Conservation (phyloP, 2,797 vertebrate genomes). For the Orestias chungarensis region DNA sequence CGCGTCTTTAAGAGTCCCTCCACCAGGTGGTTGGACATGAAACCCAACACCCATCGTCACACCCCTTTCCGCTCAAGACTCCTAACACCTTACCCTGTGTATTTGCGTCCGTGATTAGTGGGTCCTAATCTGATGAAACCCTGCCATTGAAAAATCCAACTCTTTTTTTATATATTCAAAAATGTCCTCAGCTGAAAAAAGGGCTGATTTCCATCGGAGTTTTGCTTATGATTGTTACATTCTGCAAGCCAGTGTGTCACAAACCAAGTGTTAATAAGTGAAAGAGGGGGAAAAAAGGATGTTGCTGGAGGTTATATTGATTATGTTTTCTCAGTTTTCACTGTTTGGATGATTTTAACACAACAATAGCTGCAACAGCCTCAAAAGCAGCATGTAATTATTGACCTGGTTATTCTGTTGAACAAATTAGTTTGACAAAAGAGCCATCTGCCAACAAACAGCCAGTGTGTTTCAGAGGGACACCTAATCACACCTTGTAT, state of each 20-base stretch:
- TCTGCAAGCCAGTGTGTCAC: conserved; percentile 3
- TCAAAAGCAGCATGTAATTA: conserved; percentile 72
- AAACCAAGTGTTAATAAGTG: conserved; percentile 4
- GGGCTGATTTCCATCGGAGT: neutral
- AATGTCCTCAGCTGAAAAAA: neutral
- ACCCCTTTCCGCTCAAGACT: conserved; percentile 67
- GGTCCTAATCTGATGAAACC: conserved; percentile 60
- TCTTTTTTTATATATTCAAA: neutral
- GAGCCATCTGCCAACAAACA: conserved; percentile 81
- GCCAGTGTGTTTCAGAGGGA: conserved; percentile 53
- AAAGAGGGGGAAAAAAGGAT: neutral
- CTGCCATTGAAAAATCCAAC: fast-evolving
- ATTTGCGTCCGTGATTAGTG: conserved; percentile 56
- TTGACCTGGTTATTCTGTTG: conserved; percentile 78
- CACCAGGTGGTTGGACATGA: conserved; percentile 73
- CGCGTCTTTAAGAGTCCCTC: conserved; percentile 67
- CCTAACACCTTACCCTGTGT: conserved; percentile 64
- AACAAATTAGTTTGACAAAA: conserved; percentile 77
- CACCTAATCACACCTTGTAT: conserved; percentile 78
- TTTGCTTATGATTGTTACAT: neutral
- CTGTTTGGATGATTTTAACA: conserved; percentile 53
- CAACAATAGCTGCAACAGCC: conserved; percentile 61
- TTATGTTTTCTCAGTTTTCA: conserved; percentile 49
- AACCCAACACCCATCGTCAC: conserved; percentile 72
- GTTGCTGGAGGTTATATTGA: conserved; percentile 47